These are phyloP conservation scores for Podarcis raffonei DNA, from an alignment of 2,113 vertebrate genomes.

Conservation along the genomic window DNA sequence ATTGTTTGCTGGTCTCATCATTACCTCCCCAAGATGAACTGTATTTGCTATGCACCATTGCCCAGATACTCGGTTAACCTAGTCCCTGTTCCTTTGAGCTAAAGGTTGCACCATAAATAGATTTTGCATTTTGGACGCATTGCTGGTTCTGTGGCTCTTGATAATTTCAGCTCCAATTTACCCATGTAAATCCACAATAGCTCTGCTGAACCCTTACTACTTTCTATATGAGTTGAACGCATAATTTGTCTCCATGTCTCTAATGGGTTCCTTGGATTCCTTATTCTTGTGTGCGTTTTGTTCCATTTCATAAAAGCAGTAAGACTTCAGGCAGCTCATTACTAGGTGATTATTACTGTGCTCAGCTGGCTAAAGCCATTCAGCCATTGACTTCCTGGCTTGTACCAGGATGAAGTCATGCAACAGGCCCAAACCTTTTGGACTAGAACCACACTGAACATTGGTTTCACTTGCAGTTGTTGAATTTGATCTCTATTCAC, in stretches of 20 bases:
- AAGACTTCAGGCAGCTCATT: conserved; percentile 18
- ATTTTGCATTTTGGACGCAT: conserved; percentile 11
- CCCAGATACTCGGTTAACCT: not conserved
- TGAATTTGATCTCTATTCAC: not conserved
- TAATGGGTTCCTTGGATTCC: conserved; percentile 2
- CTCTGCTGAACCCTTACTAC: not conserved
- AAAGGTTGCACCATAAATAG: conserved; percentile 10
- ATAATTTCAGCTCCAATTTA: conserved; percentile 19
- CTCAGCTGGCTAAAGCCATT: conserved; percentile 20
- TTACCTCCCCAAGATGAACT: conserved; percentile 1
- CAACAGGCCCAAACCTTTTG: not conserved
- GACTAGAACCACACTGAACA: not conserved
- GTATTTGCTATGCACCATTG: conserved; percentile 7
- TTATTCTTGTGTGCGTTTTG: conserved; percentile 10
- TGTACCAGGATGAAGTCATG: not conserved
- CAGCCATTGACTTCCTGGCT: not conserved
- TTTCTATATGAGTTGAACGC: not conserved
- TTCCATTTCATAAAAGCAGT: conserved; percentile 21
- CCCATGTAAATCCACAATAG: not conserved
- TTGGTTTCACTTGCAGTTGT: not conserved
- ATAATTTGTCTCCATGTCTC: conserved; percentile 27
- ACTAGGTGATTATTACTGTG: conserved; percentile 13
- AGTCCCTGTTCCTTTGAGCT: not conserved
- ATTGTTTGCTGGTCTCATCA: not conserved
- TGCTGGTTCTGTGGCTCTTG: not conserved